Conservation (phyloP, 1,140 invertebrate species). For the Venustaconcha ellipsiformis region DNA sequence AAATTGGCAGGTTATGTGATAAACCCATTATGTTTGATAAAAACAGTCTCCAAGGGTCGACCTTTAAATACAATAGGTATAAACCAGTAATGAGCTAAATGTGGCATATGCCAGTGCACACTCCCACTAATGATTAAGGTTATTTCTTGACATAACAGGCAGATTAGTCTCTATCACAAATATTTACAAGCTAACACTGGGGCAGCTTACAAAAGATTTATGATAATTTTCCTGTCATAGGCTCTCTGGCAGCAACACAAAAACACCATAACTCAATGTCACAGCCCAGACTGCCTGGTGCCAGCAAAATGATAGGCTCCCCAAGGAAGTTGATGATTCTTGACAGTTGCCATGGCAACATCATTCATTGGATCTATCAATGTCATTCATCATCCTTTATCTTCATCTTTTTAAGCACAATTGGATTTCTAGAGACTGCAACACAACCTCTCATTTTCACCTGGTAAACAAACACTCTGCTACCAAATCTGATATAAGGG, state of each 20-base stretch:
- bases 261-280: slow-evolving; percentile 56
- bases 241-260: slow-evolving; percentile 42
- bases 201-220: slow-evolving; percentile 49
- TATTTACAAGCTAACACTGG: slow-evolving; percentile 37
- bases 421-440: not conserved
- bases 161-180: slow-evolving; percentile 44
- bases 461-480: no score
- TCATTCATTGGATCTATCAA: slow-evolving; percentile 50
- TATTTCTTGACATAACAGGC: slow-evolving; percentile 29
- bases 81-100: slow-evolving; percentile 27
- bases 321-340: slow-evolving; percentile 43
- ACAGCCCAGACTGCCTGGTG: slow-evolving; percentile 39
- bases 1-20: not conserved
- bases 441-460: no score
- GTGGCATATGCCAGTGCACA: slow-evolving; percentile 18
- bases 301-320: slow-evolving; percentile 48
- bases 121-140: slow-evolving; percentile 21
- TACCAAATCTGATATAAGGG: no score
- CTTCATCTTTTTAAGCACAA: slow-evolving; percentile 31
- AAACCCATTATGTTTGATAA: slow-evolving; percentile 4
- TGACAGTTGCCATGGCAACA: slow-evolving; percentile 57
- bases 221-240: slow-evolving; percentile 55
- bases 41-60: not conserved
- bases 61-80: slow-evolving; percentile 10
- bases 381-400: slow-evolving; percentile 55